Percentiles rank a stretch among this genome's conserved stretches.
phyloP scores from a whole-genome alignment of 2,113 vertebrate species.

The Ariopsis seemanni region DNA sequence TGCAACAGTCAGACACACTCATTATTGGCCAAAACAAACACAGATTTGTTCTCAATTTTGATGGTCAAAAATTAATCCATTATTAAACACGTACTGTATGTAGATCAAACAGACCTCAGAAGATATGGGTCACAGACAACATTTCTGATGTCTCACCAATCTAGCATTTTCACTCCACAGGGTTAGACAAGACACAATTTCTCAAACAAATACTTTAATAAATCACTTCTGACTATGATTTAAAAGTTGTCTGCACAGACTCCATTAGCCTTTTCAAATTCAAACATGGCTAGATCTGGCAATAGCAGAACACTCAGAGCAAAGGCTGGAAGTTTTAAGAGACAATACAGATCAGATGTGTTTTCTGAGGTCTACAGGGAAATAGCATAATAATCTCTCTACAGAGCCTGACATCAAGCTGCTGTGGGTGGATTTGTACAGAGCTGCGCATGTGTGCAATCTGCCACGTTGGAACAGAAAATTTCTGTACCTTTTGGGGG shows the following conservation, averaged over 20 bases:
- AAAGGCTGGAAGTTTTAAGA: neutral
- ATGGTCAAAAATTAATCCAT: neutral
- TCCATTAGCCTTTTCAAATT: neutral
- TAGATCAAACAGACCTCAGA: neutral
- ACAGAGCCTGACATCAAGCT: neutral
- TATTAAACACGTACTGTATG: neutral
- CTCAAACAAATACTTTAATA: neutral
- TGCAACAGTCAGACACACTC: neutral
- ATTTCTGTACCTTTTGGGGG: neutral
- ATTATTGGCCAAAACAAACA: neutral
- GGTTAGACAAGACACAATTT: neutral
- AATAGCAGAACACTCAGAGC: neutral
- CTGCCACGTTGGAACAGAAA: slow-evolving; percentile 11
- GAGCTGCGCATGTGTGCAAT: neutral
- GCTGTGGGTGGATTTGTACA: neutral
- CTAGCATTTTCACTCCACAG: neutral
- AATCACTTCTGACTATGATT: neutral
- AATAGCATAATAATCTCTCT: neutral
- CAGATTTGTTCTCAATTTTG: neutral
- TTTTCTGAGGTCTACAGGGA: slow-evolving; percentile 9
- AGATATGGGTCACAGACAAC: neutral
- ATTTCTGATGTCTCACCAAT: neutral
- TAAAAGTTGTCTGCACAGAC: neutral
- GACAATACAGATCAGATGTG: neutral
- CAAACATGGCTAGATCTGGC: neutral